Evolutionary conservation across 2,888 invertebrate genomes (phyloP), one percentile per base, ranked within the genome.

Genomic region (Ischnus inquisitorius): DNA sequence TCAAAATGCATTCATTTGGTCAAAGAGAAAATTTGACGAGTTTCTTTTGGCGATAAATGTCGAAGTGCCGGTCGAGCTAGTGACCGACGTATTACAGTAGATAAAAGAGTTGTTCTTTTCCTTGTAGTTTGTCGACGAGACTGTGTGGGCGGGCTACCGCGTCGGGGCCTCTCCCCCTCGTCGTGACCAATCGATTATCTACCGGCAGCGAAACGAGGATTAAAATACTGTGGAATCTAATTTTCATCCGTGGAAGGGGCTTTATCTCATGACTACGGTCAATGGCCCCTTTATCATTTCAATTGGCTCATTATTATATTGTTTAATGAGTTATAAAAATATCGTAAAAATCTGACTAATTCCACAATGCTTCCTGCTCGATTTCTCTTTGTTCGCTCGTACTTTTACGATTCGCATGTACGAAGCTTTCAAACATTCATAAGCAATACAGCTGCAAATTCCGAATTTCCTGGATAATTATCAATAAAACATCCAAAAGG

Each of bases 161-260:
- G 54, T 3, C 8, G 34, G n/a, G 34, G 62, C 5, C n/a, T 62
- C 62, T 34, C 34, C 28, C 19, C 16, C 28, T 19, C 62, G 62
- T 90, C 88, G 88, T 90, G 90, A 90, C 91, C 84, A 90, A 91
- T 90, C 89, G 88, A 90, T 91, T 86, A 88, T 85, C 83, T 72
- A 87, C 79, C 85, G 83, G 57, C 25, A 85, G 88, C 89, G 89
- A 89, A 91, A 90, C 89, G 89, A 90, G 87, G 87, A 79, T 81
- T 78, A 43, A 22, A 34, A 25, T 41, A 48, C 64, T 34, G 25
- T 34, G 85, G 88, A 88, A 88, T 88, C 89, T 83, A 86, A 89
- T 89, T 89, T 85, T 89, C 83, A 88, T 83, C 85, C 86, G 76
- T 84, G 43, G 75, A 83, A 72, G 69, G 62, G 57, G 51, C 28